phyloP scores from a whole-genome alignment of 2,797 vertebrate species.

The Acropternis orthonyx region DNA sequence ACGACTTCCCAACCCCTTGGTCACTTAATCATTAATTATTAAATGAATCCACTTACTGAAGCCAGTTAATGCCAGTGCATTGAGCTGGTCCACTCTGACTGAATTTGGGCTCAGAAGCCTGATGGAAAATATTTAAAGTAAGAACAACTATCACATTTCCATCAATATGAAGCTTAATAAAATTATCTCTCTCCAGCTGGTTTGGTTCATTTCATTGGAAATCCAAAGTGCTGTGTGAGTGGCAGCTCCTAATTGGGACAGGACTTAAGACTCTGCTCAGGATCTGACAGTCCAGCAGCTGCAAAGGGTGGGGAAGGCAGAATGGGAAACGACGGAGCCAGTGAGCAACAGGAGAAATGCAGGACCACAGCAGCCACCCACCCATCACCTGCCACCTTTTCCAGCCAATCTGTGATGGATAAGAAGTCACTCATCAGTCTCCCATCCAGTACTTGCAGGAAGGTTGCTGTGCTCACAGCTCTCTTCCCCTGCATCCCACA shows the following conservation, averaged over 20 bases:
- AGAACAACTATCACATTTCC: not conserved
- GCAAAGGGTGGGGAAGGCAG: not conserved
- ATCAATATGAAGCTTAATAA: not conserved
- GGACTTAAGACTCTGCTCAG: not conserved
- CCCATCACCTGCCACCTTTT: not conserved
- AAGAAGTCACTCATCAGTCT: too few relatives aligned
- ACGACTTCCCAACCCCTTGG: not conserved
- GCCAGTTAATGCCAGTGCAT: not conserved
- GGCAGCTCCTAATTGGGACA: not conserved
- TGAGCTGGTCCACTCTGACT: not conserved
- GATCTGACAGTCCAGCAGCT: not conserved
- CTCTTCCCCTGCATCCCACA: rapidly evolving
- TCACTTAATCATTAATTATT: not conserved
- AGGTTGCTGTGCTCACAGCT: not conserved
- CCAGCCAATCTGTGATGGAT: not conserved
- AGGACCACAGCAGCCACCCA: not conserved
- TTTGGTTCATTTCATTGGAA: not conserved
- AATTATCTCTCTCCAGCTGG: not conserved
- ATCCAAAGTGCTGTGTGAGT: not conserved
- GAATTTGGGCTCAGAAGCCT: not conserved
- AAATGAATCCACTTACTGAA: not conserved
- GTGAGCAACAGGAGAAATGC: not conserved
- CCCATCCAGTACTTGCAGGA: not conserved
- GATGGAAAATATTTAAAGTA: not conserved
- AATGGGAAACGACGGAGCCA: not conserved